Conservation (phyloP, 2,888 invertebrate species). For the Polydrusus pterygomalis region DNA sequence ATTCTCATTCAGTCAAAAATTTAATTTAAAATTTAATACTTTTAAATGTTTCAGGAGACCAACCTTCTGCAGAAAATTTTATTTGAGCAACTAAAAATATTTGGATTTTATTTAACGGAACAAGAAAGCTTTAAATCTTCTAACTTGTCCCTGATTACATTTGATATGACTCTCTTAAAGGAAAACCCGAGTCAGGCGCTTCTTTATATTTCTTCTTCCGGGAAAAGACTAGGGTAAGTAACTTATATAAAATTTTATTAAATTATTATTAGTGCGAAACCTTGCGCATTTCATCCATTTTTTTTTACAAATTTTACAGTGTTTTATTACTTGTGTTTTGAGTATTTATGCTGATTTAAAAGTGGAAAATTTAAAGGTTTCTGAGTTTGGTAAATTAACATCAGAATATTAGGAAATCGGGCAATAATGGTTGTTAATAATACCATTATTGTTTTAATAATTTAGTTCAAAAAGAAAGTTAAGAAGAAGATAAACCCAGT, state of each 20-base stretch:
- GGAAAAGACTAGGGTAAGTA: slow-evolving; percentile 41
- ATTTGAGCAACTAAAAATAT: slow-evolving; percentile 57
- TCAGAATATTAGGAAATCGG: too few species aligned
- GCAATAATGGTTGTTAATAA: too few species aligned
- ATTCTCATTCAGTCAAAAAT: not conserved
- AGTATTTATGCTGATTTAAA: too few species aligned
- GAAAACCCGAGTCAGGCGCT: slow-evolving; percentile 40
- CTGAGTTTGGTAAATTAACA: too few species aligned
- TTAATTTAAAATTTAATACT: too few species aligned
- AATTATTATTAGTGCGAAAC: not conserved
- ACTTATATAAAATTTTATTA: not conserved
- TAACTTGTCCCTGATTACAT: slow-evolving; percentile 56
- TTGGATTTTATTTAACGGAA: slow-evolving; percentile 50
- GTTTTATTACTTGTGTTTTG: too few species aligned
- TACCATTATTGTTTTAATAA: too few species aligned
- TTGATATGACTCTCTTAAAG: slow-evolving; percentile 57
- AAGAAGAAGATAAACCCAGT: too few species aligned
- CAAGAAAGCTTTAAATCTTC: slow-evolving; percentile 49
- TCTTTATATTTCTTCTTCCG: slow-evolving; percentile 32
- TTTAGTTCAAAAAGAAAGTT: too few species aligned
- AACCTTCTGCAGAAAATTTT: slow-evolving; percentile 61
- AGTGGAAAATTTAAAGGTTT: too few species aligned
- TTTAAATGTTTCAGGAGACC: slow-evolving; percentile 59
- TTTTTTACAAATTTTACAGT: too few species aligned
- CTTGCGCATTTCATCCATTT: too few species aligned